Percentiles rank a stretch among this genome's conserved stretches.
Conservation (phyloP, 2,888 invertebrate genomes). For the Liposcelis brunnea region DNA sequence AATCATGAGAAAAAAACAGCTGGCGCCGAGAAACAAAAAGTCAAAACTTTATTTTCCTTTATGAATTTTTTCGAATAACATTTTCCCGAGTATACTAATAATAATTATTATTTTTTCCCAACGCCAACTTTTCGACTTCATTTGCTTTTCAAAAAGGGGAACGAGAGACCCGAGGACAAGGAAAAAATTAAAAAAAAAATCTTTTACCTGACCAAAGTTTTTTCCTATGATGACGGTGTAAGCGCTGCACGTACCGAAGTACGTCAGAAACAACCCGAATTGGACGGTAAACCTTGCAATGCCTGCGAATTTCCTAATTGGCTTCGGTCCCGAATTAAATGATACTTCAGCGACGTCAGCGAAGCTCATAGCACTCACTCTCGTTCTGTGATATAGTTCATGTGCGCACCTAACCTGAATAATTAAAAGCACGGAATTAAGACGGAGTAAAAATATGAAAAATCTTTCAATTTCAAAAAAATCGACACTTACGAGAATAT, state of each 20-base stretch:
- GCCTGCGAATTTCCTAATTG: constrained; percentile 42
- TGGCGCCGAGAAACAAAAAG: background rate
- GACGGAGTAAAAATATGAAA: background rate
- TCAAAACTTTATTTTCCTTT: background rate
- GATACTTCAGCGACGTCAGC: constrained; percentile 71
- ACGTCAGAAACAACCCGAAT: constrained; percentile 70
- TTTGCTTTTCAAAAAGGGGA: no score
- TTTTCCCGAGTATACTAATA: background rate
- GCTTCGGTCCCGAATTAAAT: constrained; percentile 57
- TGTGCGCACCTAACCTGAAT: constrained; percentile 65
- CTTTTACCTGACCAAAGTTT: constrained; percentile 51
- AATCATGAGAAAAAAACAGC: constrained; percentile 3
- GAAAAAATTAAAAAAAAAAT: no score
- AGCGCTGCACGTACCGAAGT: constrained; percentile 94
- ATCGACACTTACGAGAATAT: constrained; percentile 52
- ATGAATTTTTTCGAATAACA: background rate
- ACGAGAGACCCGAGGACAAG: no score
- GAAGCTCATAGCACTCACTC: constrained; percentile 60
- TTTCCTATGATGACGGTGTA: constrained; percentile 85
- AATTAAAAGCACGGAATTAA: constrained; percentile 7
- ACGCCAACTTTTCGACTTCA: no score
- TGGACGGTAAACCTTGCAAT: constrained; percentile 54
- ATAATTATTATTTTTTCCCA: background rate
- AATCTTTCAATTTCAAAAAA: background rate
- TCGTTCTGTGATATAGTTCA: constrained; percentile 53